Evolutionary conservation across 2,888 invertebrate genomes (phyloP).

Genomic region (Tiliacea citrago): DNA sequence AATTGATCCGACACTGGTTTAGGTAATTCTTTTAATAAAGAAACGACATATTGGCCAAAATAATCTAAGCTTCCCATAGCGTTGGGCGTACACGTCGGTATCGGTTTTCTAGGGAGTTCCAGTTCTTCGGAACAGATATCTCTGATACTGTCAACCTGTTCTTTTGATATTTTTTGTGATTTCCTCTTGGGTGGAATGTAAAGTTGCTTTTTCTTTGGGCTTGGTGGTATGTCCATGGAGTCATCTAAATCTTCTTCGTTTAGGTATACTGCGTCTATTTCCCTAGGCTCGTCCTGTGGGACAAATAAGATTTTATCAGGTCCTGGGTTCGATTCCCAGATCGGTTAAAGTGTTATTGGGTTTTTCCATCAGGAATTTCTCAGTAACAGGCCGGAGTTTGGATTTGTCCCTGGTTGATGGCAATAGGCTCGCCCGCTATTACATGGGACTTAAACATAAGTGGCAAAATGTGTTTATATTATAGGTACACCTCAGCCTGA

Average conservation of each 20-base stretch:
- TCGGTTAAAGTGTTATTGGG: neutral
- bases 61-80: conserved; percentile 65
- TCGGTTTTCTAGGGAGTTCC: neutral
- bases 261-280: conserved; percentile 51
- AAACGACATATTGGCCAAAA: conserved; percentile 73
- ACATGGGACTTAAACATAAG: too few relatives aligned
- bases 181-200: neutral
- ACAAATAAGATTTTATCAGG: neutral
- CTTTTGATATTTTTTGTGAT: conserved; percentile 9
- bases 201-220: neutral
- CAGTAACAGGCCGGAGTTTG: neutral
- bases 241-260: conserved; percentile 39
- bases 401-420: neutral
- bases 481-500: too few relatives aligned
- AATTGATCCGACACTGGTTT: conserved; percentile 67
- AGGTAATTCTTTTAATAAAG: conserved; percentile 73
- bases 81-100: neutral
- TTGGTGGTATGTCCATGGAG: neutral
- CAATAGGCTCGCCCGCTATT: too few relatives aligned
- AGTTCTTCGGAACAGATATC: conserved; percentile 15
- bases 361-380: neutral
- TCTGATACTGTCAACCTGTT: conserved; percentile 26
- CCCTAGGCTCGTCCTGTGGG: conserved; percentile 53
- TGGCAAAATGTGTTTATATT: too few relatives aligned
- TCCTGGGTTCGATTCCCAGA: neutral